Evolutionary conservation across 2,797 vertebrate species (phyloP), one percentile per base, ranked within the genome.

Genomic region (Todus mexicanus): DNA sequence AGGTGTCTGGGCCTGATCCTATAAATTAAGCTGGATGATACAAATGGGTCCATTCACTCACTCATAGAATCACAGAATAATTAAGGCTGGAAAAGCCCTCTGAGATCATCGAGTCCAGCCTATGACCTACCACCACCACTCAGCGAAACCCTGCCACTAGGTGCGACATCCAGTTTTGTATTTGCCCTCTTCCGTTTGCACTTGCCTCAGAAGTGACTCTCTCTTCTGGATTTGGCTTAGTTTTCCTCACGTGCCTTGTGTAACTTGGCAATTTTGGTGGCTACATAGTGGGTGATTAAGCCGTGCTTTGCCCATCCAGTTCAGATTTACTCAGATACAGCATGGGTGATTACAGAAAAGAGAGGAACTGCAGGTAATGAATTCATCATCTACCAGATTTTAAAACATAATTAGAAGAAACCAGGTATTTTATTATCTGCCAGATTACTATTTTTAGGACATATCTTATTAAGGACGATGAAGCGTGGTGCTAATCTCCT

Each of bases 381-480:
- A 25, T 22, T 61, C 47, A 19, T 31, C 51, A 35, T n/a, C 0
- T 45, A 50, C 63, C 0, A 0, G 16, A 35, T 65, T 69, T 66
- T 5, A 2, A 9, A 77, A 87, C 89, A 53, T 43, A 79, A 82
- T 57, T 85, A 63, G 43, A 72, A 27, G 35, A 60, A 80, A 64
- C 19, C 22, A 80, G 38, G 20, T 78, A 64, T 56, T 84, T 85
- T 64, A 43, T 76, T 85, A 75, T 66, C 47, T 72, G 15, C 20
- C 27, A 84, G 60, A 66, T 73, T 60, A 72, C 66, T 90, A 71
- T 79, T 71, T 93, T 70, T 51, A 60, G 31, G 78, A n/a, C 23
- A 38, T 75, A 56, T 85, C 85, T 94, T 95, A 93, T 80, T 91
- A 74, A 61, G 61, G 61, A 84, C 65, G 70, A 75, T 66, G 18